Base-by-base conservation (phyloP, 2,113 vertebrate species). In the Datnioides undecimradiatus region DNA sequence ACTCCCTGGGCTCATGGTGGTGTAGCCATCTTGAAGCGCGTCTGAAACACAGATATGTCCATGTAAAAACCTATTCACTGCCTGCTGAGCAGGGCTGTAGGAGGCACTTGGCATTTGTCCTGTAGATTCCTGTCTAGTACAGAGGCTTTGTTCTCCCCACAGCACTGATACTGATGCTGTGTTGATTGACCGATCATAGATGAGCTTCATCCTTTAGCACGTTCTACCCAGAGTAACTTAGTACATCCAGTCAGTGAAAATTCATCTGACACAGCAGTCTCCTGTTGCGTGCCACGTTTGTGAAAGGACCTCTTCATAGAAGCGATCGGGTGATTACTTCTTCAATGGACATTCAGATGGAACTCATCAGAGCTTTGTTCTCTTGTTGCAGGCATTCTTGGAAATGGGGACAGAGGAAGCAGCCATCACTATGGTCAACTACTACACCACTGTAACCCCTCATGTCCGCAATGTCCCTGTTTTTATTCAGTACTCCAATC, bases 401-500 rank as follows among this genome's bases (percentile, higher is more conserved):
- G 98, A 99, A 90, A 95, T 99, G 90, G 97, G 97, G 55, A 98
- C 98, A 10, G 98, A 99, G 87, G 98, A 99, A 91, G 96, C 98
- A 12, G 97, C 98, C 87, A 94, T 98, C 74, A 98, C 98, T 5
- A 98, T 99, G 97, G 96, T 99, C 52, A 99, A 98, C 93, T 99
- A 99, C 86, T 99, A 99, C 88, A 95, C 94, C 57, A 96, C 97
- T 27, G 96, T 98, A 66, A 97, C 96, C 0, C 98, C 98, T 79
- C 97, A 98, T 55, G 93, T 99, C 82, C 98, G 98, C 82, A 98
- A 98, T 73, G 95, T 97, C 34, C 97, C 97, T 0, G 96, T 99
- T 80, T 99, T 97, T 73, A 97, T 99, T 86, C 98, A 99, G 80
- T 99, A 97, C 91, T 99, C 98, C 31, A 99, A 98, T 92, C 98